Evolutionary conservation across 2,113 vertebrate genomes (phyloP).

Genomic region (Podilymbus podiceps): DNA sequence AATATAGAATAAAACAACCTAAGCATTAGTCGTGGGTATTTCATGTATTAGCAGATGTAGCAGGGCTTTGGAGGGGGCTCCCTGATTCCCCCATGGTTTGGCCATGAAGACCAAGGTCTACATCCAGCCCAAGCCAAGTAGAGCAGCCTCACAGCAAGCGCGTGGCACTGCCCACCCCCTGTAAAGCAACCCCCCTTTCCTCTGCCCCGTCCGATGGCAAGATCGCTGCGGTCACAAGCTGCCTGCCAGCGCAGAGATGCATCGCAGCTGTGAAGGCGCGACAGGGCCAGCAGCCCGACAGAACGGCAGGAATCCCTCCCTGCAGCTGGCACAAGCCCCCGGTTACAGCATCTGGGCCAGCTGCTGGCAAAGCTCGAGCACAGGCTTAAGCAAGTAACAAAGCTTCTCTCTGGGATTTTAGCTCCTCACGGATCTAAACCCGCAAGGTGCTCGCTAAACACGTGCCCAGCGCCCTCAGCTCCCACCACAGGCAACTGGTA

Average conservation of each 20-base stretch:
- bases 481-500: not conserved
- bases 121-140: fast-evolving
- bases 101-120: not conserved
- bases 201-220: fast-evolving
- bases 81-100: fast-evolving
- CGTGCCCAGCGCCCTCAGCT: not conserved
- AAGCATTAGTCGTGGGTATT: not conserved
- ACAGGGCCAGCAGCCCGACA: not conserved
- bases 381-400: not conserved
- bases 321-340: not conserved
- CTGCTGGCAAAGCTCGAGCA: not conserved
- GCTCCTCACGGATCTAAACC: not conserved
- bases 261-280: not conserved
- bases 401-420: not conserved
- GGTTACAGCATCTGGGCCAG: not conserved
- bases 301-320: not conserved
- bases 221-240: not conserved
- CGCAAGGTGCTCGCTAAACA: not conserved
- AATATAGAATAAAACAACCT: not conserved
- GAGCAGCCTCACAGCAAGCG: not conserved
- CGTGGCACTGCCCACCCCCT: not conserved
- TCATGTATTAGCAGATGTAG: not conserved
- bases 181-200: not conserved
- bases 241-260: fast-evolving
- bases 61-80: too few relatives aligned